These are phyloP conservation scores for Aplysia californica DNA, from an alignment of 1,140 invertebrate species.

Conservation along the genomic window DNA sequence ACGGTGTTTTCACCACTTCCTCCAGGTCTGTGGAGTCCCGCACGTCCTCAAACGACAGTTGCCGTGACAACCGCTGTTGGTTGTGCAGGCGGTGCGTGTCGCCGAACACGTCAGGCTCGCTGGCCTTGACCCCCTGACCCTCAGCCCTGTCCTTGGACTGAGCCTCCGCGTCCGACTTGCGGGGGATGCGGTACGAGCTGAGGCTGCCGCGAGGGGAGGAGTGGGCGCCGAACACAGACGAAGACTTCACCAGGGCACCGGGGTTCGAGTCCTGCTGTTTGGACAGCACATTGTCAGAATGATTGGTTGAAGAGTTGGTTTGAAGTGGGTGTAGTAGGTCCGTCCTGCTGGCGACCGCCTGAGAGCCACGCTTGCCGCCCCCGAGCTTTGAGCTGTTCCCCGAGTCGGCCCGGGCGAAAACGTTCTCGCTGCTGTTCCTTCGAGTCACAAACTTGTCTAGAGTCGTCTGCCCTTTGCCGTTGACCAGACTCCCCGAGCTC, in stretches of 20 bases:
- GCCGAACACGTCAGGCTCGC: no score
- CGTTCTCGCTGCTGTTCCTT: slow-evolving; percentile 14
- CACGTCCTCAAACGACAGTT: slow-evolving; percentile 21
- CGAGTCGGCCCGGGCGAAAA: no score
- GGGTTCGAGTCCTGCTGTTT: background rate
- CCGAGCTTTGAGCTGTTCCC: no score
- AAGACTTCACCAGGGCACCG: slow-evolving; percentile 8
- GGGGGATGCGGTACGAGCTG: slow-evolving; percentile 28
- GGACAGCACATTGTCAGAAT: background rate
- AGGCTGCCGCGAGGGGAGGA: slow-evolving; percentile 32
- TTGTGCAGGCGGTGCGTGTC: slow-evolving; percentile 7
- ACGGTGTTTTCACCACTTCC: slow-evolving; percentile 8
- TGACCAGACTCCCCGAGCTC: slow-evolving; percentile 31
- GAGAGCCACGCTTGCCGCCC: no score
- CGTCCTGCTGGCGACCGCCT: no score
- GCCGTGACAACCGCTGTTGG: no score
- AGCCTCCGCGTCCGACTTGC: no score
- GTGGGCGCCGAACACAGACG: slow-evolving; percentile 28
- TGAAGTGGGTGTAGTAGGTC: no score
- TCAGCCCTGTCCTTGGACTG: no score
- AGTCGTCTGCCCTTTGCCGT: slow-evolving; percentile 35
- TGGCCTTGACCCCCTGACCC: no score
- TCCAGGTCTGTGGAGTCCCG: background rate
- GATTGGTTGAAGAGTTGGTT: no score
- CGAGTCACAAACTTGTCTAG: slow-evolving; percentile 39